phyloP scores from a whole-genome alignment of 2,113 vertebrate genomes.

The Sinocyclocheilus grahami region DNA sequence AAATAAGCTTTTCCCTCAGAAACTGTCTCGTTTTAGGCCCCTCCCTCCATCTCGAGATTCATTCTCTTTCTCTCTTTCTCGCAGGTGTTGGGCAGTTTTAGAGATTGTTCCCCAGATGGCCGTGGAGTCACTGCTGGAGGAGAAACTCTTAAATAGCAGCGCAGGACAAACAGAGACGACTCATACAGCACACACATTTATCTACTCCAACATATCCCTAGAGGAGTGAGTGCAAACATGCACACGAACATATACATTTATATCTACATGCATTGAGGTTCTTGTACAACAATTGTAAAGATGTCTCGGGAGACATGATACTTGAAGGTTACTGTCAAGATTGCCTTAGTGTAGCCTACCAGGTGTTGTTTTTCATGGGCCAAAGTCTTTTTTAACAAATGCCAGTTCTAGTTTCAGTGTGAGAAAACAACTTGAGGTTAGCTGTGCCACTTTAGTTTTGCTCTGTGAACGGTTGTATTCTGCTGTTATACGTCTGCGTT shows the following conservation, averaged over 20 bases:
- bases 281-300: background rate
- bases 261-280: background rate
- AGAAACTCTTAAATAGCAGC: conserved; percentile 58
- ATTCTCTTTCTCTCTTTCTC: conserved; percentile 5
- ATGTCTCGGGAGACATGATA: background rate
- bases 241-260: background rate
- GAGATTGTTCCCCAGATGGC: conserved; percentile 77
- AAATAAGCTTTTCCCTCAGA: conserved; percentile 36
- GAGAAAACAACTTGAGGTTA: background rate
- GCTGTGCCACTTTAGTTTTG: conserved; percentile 2
- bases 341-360: background rate
- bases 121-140: conserved; percentile 47
- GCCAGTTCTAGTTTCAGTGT: background rate
- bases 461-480: background rate
- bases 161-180: conserved; percentile 41
- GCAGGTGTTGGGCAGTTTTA: conserved; percentile 77
- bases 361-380: conserved; percentile 7
- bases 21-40: background rate
- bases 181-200: conserved; percentile 48
- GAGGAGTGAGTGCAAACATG: conserved; percentile 66
- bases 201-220: conserved; percentile 74
- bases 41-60: background rate
- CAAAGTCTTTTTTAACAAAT: background rate
- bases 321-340: background rate
- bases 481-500: background rate